Percentiles rank a stretch among this genome's conserved stretches.
These are phyloP conservation scores for Agonopterix arenella DNA, from an alignment of 2,888 invertebrate genomes.

Conservation along the genomic window DNA sequence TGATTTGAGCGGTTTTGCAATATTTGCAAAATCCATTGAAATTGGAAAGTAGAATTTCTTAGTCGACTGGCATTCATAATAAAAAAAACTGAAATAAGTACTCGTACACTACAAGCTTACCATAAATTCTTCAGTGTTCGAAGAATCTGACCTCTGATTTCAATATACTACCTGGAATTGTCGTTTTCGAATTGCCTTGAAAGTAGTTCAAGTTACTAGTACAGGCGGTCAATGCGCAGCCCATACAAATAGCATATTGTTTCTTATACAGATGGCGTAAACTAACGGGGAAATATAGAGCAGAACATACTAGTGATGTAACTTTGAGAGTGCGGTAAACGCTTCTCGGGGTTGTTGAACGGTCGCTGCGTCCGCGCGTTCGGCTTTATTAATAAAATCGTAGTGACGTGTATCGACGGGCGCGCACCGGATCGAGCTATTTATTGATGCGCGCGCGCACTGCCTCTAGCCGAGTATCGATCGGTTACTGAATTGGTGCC, in stretches of 20 bases:
- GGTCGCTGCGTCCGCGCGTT: slow-evolving; percentile 35
- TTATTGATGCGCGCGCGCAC: slow-evolving; percentile 62
- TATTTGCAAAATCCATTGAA: too few species aligned
- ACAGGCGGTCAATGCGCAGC: too few species aligned
- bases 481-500: slow-evolving; percentile 23
- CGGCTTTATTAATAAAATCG: slow-evolving; percentile 70
- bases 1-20: background rate
- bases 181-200: too few species aligned
- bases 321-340: slow-evolving; percentile 40
- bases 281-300: slow-evolving; percentile 24
- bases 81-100: too few species aligned
- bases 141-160: too few species aligned
- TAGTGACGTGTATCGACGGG: slow-evolving; percentile 66
- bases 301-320: slow-evolving; percentile 46
- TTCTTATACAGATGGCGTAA: background rate
- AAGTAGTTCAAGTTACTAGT: too few species aligned
- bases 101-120: too few species aligned
- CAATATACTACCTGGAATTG: too few species aligned
- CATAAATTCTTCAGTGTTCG: too few species aligned
- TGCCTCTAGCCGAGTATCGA: slow-evolving; percentile 33
- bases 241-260: too few species aligned
- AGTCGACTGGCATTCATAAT: too few species aligned
- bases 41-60: too few species aligned
- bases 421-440: slow-evolving; percentile 58
- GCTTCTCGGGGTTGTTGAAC: slow-evolving; percentile 66